Evolutionary conservation across 2,113 vertebrate species (phyloP), one percentile per base, ranked within the genome.

Genomic region (Notothenia rossii): DNA sequence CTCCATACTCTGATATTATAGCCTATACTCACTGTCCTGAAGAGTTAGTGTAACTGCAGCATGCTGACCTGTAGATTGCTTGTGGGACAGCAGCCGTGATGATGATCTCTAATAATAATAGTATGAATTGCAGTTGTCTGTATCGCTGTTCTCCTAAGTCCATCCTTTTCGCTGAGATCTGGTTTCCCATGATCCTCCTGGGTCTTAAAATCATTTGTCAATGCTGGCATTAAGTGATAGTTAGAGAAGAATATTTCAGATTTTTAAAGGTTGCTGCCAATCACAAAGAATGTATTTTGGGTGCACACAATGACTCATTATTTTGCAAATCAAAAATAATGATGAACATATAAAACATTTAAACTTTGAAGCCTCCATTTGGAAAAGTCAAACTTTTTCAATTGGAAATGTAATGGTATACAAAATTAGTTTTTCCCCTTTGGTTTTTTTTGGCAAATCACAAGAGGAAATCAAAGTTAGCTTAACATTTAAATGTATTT

Each of bases 11-110:
- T 80, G 75, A 72, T 87, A 67, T 81, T 74, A 48, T 79, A 83
- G 53, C 71, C 79, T 76, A 11, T 72, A 72, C 1, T 76, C 63
- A 78, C 88, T 84, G 86, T 86, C 86, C 63, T 48, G 71, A 59
- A 83, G 48, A 86, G 75, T 75, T 82, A 81, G 77, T 62, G 49
- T 86, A 69, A 60, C 53, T 59, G 72, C 86, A 87, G 92, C 90
- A 93, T 93, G 92, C 85, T 45, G 72, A 81, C 80, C 80, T 79
- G 84, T 83, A 78, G 77, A 85, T 63, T 83, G 81, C 81, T 80
- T 85, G 89, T 78, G 83, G 87, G 88, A 79, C 75, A 73, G 73
- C 73, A 72, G 76, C n/a, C 15, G n/a, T 63, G 25, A 66, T 48
- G 79, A 81, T 63, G 45, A 79, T 72, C 50, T 58, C 20, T 69